Base-by-base conservation (phyloP, 2,113 vertebrate genomes). In the Willisornis vidua region DNA sequence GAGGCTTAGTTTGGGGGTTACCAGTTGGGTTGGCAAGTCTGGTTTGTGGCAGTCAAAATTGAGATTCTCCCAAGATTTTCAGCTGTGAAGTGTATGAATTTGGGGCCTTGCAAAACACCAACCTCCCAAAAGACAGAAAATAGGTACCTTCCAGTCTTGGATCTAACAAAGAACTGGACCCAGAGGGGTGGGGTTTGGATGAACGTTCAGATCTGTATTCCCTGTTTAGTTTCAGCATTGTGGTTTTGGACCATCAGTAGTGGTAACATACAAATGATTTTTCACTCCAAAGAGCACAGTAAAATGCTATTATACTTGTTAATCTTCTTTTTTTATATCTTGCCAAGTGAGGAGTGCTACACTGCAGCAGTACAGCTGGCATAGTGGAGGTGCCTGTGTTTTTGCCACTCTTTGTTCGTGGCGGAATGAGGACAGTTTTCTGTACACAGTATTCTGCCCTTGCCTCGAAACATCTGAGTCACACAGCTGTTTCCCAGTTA, bases 131-230 rank as follows among this genome's bases (percentile, higher is more conserved):
- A 96, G 62, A 72, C 52, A 87, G 48, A 96, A 97, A 97, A 96
- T 94, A 95, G 76, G 77, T 97, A 95, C 92, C 96, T 96, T 97
- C 94, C 90, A 96, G 93, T 94, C 92, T 86, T 94, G 92, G 83
- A 90, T 95, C 88, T 88, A 84, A 94, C 43, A 74, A 89, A 92
- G 83, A 62, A 39, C 83, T 87, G 73, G 93, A 92, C 82, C 65
- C 66, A 66, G 82, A 94, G 86, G 86, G 93, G 92, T 96, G 95
- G 88, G 86, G 90, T 96, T 93, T 97, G 92, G 88, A 94, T 84
- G 80, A 93, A 94, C 86, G 77, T 73, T 96, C 57, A 88, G 63
- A 96, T 84, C 85, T 84, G 80, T 62, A 87, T 93, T 95, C 79
- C 51, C 76, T 84, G 61, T 90, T 95, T 95, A 86, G 94, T 95